These are phyloP conservation scores for Pseudomyrmex concolor DNA, from an alignment of 1,140 invertebrate genomes.

Conservation along the genomic window DNA sequence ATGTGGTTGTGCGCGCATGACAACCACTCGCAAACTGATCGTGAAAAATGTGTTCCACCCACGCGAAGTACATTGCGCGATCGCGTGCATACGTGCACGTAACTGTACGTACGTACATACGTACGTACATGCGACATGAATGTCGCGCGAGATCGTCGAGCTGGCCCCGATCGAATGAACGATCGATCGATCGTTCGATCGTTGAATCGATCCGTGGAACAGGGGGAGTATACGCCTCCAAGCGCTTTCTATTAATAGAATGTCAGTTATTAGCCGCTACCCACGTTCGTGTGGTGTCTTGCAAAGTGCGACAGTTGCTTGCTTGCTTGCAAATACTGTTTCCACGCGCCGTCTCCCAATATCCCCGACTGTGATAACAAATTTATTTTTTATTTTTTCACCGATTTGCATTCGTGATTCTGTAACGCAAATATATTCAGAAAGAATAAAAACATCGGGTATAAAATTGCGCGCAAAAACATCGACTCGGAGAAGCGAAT, in stretches of 20 bases:
- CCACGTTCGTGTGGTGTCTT: slow-evolving; percentile 49
- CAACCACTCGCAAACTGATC: not conserved
- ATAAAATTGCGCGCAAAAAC: too few species aligned
- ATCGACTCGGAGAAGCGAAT: too few species aligned
- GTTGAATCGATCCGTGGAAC: slow-evolving; percentile 62
- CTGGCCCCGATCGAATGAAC: slow-evolving; percentile 19
- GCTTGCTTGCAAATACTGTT: not conserved
- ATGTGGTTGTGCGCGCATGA: not conserved
- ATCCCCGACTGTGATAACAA: not conserved
- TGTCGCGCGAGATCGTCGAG: slow-evolving; percentile 34
- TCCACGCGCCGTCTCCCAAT: not conserved
- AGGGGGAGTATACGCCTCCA: slow-evolving; percentile 64
- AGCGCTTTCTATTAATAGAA: slow-evolving; percentile 74
- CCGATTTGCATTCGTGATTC: too few species aligned
- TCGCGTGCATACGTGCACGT: slow-evolving; percentile 8
- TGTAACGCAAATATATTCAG: too few species aligned
- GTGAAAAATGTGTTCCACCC: slow-evolving; percentile 52
- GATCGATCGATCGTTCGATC: slow-evolving; percentile 23
- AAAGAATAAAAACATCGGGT: too few species aligned
- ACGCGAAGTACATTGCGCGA: slow-evolving; percentile 33
- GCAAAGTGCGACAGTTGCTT: slow-evolving; percentile 8
- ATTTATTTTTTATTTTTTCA: too few species aligned
- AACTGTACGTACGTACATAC: not conserved
- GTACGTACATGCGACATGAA: not conserved
- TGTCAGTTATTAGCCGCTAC: slow-evolving; percentile 65